Evolutionary conservation across 2,888 invertebrate species (phyloP), one percentile per base, ranked within the genome.

Genomic region (Sarcophaga carnaria): DNA sequence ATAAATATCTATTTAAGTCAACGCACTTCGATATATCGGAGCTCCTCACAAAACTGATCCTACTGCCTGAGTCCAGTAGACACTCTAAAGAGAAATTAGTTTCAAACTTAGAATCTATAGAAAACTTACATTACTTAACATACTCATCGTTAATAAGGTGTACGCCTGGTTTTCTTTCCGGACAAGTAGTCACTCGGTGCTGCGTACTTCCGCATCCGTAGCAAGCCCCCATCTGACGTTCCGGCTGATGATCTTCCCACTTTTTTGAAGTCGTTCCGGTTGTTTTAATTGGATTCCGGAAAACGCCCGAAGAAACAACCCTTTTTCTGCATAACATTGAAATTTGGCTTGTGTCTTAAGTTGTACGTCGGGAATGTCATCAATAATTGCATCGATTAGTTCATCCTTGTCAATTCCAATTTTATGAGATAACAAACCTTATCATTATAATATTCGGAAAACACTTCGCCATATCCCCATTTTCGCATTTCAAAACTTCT

Each of bases 161-260:
- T 25, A 63, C 25, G 4, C 0, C 17, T 3, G 37, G 66, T 22
- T 80, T 80, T 10, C 80, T 11, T 8, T 74, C 74, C 11, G 75
- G 80, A 22, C 75, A 80, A 2, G 37, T 60, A 17, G 76, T 64
- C 8, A 71, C 75, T 12, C 59, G 82, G 27, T 82, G 82, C 12
- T 49, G 22, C 22, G 22, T 22, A 22, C 22, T 22, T 22, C 70
- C 20, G 17, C 82, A 86, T 8, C 45, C 83, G 22, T 76, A 83
- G 62, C 83, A 82, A 3, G 83, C 80, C 12, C 80, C 83, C 25
- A 71, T 14, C 22, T 83, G 62, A 22, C 82, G 49, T 60, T 76
- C 82, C 6, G 82, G 76, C n/a, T 37, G 17, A 20, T 45, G n/a
- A n/a, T 17, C 0, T 69, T 11, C 5, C 17, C 45, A 49, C 11